phyloP scores from a whole-genome alignment of 2,888 invertebrate genomes.

The Portevinia maculata region DNA sequence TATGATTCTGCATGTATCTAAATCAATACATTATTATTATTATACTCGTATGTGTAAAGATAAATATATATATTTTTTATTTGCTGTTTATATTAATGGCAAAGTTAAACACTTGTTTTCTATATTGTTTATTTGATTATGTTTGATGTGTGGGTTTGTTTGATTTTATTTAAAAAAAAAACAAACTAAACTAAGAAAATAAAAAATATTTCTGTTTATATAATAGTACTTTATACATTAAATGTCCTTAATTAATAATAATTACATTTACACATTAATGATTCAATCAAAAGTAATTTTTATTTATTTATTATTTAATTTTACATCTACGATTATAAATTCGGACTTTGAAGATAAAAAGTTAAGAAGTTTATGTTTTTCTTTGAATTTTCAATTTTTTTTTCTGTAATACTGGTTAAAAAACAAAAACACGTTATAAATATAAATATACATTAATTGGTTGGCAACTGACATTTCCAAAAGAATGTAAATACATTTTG shows the following conservation, averaged over 20 bases:
- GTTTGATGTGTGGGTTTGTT: constrained; percentile 45
- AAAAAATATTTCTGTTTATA: constrained; percentile 35
- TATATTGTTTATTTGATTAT: constrained; percentile 39
- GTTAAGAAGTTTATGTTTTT: constrained; percentile 66
- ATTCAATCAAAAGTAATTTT: constrained; percentile 71
- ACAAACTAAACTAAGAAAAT: constrained; percentile 18
- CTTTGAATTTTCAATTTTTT: constrained; percentile 48
- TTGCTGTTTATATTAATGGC: constrained; percentile 53
- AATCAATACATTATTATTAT: constrained; percentile 33
- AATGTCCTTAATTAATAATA: constrained; percentile 66
- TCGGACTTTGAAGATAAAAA: constrained; percentile 76
- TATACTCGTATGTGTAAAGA: constrained; percentile 32
- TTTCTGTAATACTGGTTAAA: constrained; percentile 68
- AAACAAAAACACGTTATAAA: constrained; percentile 52
- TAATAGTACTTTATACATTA: constrained; percentile 66
- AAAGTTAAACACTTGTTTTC: constrained; percentile 48
- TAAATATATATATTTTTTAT: constrained; percentile 54
- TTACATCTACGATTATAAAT: constrained; percentile 77
- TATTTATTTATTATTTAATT: constrained; percentile 42
- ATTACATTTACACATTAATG: constrained; percentile 73
- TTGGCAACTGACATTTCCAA: constrained; percentile 63
- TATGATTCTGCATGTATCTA: constrained; percentile 57
- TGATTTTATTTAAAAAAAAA: constrained; percentile 20
- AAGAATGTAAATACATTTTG: constrained; percentile 28
- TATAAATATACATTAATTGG: constrained; percentile 61